Percentiles rank a stretch among this genome's conserved stretches.
phyloP scores from a whole-genome alignment of 2,888 invertebrate genomes.

The Lasioglossum marginatum region DNA sequence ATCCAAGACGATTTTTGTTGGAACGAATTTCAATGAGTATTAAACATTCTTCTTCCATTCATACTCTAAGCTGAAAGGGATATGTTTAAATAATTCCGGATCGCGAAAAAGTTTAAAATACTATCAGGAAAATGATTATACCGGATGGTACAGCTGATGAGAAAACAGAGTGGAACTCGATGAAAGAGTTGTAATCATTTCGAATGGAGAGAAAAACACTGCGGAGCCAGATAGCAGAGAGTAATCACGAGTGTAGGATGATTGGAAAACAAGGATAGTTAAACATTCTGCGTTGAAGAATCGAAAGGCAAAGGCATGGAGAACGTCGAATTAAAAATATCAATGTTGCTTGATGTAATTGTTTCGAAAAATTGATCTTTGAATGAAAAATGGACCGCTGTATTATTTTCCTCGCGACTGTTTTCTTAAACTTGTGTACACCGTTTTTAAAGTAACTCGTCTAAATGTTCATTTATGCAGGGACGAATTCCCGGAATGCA shows the following conservation, averaged over 20 bases:
- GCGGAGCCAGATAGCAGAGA: not conserved
- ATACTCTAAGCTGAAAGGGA: not conserved
- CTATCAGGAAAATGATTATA: not conserved
- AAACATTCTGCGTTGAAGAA: not conserved
- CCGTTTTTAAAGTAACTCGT: not conserved
- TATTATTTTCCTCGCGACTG: not conserved
- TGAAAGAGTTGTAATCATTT: not conserved
- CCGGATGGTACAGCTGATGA: not conserved
- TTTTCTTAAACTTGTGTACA: conserved; percentile 5
- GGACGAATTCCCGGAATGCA: not conserved
- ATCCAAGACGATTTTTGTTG: not conserved
- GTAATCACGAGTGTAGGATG: not conserved
- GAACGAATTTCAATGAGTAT: not conserved
- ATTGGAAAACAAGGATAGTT: not conserved
- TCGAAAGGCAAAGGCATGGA: not conserved
- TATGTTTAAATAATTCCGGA: not conserved
- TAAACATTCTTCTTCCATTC: not conserved
- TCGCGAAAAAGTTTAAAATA: not conserved
- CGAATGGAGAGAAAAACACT: not conserved
- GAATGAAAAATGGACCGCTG: not conserved
- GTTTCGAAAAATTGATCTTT: not conserved
- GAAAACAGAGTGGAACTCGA: not conserved
- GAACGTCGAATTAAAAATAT: not conserved
- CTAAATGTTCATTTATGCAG: not conserved
- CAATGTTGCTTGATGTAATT: not conserved